Evolutionary conservation across 2,113 vertebrate genomes (phyloP), one percentile per base, ranked within the genome.

Genomic region (Microcebus ravelobensis): DNA sequence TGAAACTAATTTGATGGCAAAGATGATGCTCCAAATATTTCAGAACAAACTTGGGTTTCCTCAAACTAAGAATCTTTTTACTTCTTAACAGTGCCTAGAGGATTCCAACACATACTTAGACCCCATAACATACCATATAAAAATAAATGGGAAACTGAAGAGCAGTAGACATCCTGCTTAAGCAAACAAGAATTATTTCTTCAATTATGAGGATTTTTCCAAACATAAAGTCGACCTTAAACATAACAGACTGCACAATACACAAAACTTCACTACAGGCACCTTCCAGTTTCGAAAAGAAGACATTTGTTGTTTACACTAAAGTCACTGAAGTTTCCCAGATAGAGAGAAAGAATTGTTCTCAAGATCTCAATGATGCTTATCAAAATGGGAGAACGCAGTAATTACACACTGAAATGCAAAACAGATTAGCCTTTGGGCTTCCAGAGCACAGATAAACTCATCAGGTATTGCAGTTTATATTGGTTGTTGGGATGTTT

Each of bases 351-450:
- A 85, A 61, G 10, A 85, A 79, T n/a, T 87, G n/a, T 34, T 87
- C 70, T 93, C 82, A 17, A 86, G 82, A 94, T 93, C 18, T 96
- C 97, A 96, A 3, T 95, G 76, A 87, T 79, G 84, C 86, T 94
- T 94, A 86, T 91, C 88, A 93, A 86, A 88, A 94, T 42, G 39
- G 50, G 42, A 91, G 76, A 94, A 89, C 68, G n/a, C 18, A 90
- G 31, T 90, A 57, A 90, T 86, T 92, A 63, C 34, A 95, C 39
- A 79, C 8, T 76, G 10, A 68, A 93, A 94, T 34, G 31, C 50
- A 31, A 71, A 91, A 91, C 71, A 68, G 42, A 91, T 89, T 63
- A 65, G 59, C 10, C 50, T 86, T 77, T 31, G 39, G 57, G 27
- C 11, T 73, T 29, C 21, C 55, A 61, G 45, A 68, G 12, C 2